Base-by-base conservation (phyloP, 2,888 invertebrate species). In the Anaspis maculata region DNA sequence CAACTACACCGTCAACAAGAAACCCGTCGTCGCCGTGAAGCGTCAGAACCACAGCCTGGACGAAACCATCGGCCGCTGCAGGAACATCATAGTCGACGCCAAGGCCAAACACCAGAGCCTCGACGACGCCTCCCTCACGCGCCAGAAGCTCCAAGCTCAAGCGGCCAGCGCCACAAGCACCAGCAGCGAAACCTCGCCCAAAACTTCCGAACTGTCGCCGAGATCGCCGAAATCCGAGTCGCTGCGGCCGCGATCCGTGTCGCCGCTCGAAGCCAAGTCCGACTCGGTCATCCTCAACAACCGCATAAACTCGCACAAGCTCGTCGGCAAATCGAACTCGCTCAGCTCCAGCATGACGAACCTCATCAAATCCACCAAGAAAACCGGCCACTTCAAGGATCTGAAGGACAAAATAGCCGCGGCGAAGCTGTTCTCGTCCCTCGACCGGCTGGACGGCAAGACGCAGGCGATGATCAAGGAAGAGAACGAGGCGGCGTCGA, bases 41-140 rank as follows among this genome's bases (percentile, higher is more conserved):
- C 72, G 80, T 45, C 75, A 80, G 57, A 82, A 83, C 62, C 76
- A 80, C 38, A 86, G 85, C 54, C 69, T 83, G 32, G 87, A 88
- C 51, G 87, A 87, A 55, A 78, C 76, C 40, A 70, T 70, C 1
- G 66, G 71, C 13, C 65, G 70, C 16, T 65, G 65, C 48, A 57
- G 61, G 26, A 62, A 48, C 36, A 42, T 66, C 52, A 52, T 68
- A 1, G 61, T 70, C 11, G 70, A 71, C 50, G 68, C 71, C 39
- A 69, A 74, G 29, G 74, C 75, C 49, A 77, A 75, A 44, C 79
- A 77, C 52, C 77, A 78, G 61, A 82, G 82, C 50, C 61, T 82
- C 44, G 82, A 82, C 49, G 82, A 82, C 47, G 68, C 76, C 0
- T 70, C 64, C 22, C 54, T 39, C 22, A 35, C 21, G 13, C 34